Evolutionary conservation across 1,140 invertebrate species (phyloP), one percentile per base, ranked within the genome.

Genomic region (Triops longicaudatus): DNA sequence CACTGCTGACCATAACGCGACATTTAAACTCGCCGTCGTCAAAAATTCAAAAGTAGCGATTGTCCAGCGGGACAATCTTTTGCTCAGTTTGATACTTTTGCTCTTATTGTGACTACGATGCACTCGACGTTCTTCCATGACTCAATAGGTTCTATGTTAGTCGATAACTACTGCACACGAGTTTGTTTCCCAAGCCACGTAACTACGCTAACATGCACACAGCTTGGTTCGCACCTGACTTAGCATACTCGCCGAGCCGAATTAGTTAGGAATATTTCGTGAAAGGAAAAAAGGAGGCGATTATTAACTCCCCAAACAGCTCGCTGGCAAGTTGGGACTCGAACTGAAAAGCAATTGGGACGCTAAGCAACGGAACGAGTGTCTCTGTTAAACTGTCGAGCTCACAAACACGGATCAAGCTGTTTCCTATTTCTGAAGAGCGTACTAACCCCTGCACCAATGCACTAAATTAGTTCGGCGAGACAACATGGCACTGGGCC

Each of bases 391-490:
- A 63, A 63, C 22, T 63, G 50, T 63, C 50, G 14, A n/a, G 50
- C 50, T 63, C 50, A 63, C 50, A 63, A 63, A 63, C 50, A 63
- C 50, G 22, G 50, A 22, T 63, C 50, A 22, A 63, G 50, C 50
- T 63, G 50, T 63, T 63, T 63, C 50, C 50, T 63, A 63, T 63
- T 63, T 63, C 50, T 63, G 50, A 63, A 63, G 50, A 63, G 50
- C 14, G 17, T 63, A 63, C 31, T 37, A 37, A 37, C 50, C 50
- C 50, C 50, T 22, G 50, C 50, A 63, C 22, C 50, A 63, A 63
- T 17, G 14, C 50, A 63, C 50, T 63, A 63, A 63, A 63, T 63
- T 63, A 63, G 50, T 63, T n/a, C 50, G 50, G 50, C 50, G 50
- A 63, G 50, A 63, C 50, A 63, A 63, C 14, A 63, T 63, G 50